Conservation (phyloP, 1,140 invertebrate species). For the Heliconius hewitsoni region DNA sequence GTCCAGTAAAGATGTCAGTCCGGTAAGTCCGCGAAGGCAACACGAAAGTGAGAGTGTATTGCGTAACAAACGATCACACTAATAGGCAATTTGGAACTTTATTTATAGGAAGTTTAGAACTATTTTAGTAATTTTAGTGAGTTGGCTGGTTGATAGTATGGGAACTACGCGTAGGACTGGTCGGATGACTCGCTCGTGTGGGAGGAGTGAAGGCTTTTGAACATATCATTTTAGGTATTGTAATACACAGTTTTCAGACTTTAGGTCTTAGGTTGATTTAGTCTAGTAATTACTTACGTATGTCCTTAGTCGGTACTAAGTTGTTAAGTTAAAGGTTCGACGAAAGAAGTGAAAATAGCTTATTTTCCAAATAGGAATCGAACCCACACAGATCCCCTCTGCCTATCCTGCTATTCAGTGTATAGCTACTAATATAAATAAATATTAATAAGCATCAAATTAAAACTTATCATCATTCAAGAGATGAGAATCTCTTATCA, state of each 20-base stretch:
- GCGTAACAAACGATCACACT: constrained; percentile 48
- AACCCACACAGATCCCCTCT: no score
- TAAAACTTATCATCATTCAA: no score
- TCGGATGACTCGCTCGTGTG: constrained; percentile 36
- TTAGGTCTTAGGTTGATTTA: constrained; percentile 5
- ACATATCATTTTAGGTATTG: constrained; percentile 2
- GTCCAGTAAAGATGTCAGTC: constrained; percentile 47
- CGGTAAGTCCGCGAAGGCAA: constrained; percentile 54
- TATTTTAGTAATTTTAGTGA: not conserved
- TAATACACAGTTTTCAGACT: constrained; percentile 10
- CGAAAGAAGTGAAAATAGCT: no score
- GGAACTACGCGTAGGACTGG: constrained; percentile 33
- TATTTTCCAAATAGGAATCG: no score
- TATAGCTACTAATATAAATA: no score
- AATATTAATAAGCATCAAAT: no score
- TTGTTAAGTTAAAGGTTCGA: no score
- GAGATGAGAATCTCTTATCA: no score
- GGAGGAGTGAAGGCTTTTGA: constrained; percentile 29
- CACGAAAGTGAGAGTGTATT: constrained; percentile 73
- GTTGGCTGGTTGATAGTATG: constrained; percentile 28
- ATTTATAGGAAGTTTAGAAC: not conserved
- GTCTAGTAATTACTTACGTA: not conserved
- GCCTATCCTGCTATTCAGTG: no score
- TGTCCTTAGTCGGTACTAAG: not conserved
- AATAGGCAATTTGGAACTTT: not conserved